Evolutionary conservation across 37 sponge, comb jelly and placozoan genomes (phyloP).

Genomic region (Axinella damicornis): DNA sequence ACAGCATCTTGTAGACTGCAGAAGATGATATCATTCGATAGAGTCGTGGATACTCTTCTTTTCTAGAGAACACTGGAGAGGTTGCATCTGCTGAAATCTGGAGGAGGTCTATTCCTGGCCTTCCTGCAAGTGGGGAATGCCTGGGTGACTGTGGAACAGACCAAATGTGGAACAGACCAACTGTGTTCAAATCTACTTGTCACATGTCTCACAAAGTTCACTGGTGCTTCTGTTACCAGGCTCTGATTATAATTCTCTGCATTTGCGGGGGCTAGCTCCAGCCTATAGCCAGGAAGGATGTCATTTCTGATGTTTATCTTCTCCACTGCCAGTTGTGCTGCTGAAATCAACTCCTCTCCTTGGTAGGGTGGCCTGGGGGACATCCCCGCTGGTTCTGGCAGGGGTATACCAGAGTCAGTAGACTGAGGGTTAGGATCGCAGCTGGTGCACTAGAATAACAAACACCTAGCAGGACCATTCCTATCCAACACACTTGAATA

Average conservation of each 20-base stretch:
- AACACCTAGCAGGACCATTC: no score
- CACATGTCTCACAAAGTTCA: constrained; percentile 1
- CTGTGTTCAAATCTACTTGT: neutral
- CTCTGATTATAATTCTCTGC: neutral
- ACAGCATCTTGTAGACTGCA: no score
- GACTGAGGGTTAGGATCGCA: no score
- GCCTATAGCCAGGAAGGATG: constrained; percentile 9
- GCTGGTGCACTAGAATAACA: no score
- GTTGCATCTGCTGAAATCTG: constrained; percentile 19
- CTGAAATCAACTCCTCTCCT: neutral
- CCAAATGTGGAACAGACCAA: constrained; percentile 27
- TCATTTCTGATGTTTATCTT: constrained; percentile 21
- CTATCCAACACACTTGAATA: no score
- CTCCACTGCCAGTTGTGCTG: constrained; percentile 47
- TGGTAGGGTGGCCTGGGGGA: no score
- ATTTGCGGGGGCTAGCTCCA: constrained; percentile 25
- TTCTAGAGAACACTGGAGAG: neutral
- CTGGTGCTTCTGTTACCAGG: neutral
- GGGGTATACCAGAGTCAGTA: no score
- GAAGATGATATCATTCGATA: no score
- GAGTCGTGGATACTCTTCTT: no score
- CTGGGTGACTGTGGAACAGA: constrained; percentile 19
- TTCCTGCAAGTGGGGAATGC: constrained; percentile 26
- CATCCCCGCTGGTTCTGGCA: no score
- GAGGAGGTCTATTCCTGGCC: constrained; percentile 1